Evolutionary conservation across 2,113 vertebrate species (phyloP), one percentile per base, ranked within the genome.

Genomic region (Pycnonotus jocosus): DNA sequence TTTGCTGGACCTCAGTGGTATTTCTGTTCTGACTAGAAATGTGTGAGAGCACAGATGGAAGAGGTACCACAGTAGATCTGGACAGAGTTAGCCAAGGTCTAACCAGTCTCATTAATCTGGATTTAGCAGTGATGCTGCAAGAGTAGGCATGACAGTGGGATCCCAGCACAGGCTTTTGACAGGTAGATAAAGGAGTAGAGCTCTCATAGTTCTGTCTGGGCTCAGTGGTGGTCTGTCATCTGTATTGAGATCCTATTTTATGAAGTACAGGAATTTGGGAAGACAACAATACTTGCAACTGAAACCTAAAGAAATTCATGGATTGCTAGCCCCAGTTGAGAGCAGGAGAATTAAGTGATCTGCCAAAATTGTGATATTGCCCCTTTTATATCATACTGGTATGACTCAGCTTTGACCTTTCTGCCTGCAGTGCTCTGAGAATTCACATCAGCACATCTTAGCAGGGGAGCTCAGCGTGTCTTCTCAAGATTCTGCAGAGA

Each of bases 21-120:
- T 66, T 90, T 51, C 73, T 91, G 31, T 62, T 86, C 77, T 56
- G 56, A 35, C 18, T 33, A 27, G 47, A 74, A 78, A 27, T 4
- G 28, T 9, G 4, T 0, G 0, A 56, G 38, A 88, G 50, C 22
- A n/a, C 7, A 13, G 25, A 5, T 62, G 5, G 2, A 12, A 64
- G 64, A 42, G 31, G 10, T 35, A 21, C 37, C 13, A 6, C 25
- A 54, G 1, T 13, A 61, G 42, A 45, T 86, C 62, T 50, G 42
- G 56, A 22, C 1, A 3, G 21, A 40, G 9, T 37, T 37, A 69
- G 17, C 37, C 37, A 57, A 28, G 24, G 13, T 58, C 44, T 74
- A 30, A 47, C 33, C 35, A 30, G 58, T 38, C 33, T 86, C n/a
- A 9, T 53, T 61, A 77, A 33, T 64, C 15, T 70, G 60, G 27